Evolutionary conservation across 2,113 vertebrate species (phyloP), one percentile per base, ranked within the genome.

Genomic region (Semnornis frantzii): DNA sequence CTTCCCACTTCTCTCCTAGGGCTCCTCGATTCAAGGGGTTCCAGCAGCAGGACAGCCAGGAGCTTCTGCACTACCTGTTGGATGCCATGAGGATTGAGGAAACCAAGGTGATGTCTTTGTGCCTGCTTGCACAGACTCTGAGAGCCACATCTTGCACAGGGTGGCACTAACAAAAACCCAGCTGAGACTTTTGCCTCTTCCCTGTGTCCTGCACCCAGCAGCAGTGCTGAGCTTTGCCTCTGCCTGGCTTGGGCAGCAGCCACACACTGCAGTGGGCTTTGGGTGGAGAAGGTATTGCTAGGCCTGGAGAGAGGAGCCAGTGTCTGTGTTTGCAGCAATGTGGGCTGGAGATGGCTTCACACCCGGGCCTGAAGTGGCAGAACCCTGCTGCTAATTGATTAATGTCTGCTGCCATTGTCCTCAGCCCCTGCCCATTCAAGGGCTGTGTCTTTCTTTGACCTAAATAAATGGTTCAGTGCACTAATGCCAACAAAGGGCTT

Each of bases 11-110:
- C 80, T 89, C 84, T 52, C 5, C 1, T 20, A 99, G 99, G 96
- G 99, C 99, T 48, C 99, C 99, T 65, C 98, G 98, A n/a, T 99
- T 99, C 97, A 99, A 99, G 94, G 98, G 98, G 46, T 99, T 99
- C 97, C 99, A 99, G 96, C 99, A 99, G 83, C 99, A 99, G 93
- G 99, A 99, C 97, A 99, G 99, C 94, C 99, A 99, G 95, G 99
- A 99, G 92, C 98, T 99, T 65, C 98, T 99, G 81, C 99, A 99
- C 91, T 99, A 99, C 95, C 95, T 99, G 78, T 94, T 99, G 95
- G 99, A 99, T 97, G 98, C 99, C 19, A 98, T 99, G 95, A 98
- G 99, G 92, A 98, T 98, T 82, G 99, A 99, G 96, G 99, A 99
- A 97, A 99, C 98, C 83, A 99, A 99, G 98, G 99, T 99, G 95